Percentiles rank a stretch among this genome's conserved stretches.
phyloP scores from a whole-genome alignment of 92 coral and sea anemone genomes.

The Metridium senile region DNA sequence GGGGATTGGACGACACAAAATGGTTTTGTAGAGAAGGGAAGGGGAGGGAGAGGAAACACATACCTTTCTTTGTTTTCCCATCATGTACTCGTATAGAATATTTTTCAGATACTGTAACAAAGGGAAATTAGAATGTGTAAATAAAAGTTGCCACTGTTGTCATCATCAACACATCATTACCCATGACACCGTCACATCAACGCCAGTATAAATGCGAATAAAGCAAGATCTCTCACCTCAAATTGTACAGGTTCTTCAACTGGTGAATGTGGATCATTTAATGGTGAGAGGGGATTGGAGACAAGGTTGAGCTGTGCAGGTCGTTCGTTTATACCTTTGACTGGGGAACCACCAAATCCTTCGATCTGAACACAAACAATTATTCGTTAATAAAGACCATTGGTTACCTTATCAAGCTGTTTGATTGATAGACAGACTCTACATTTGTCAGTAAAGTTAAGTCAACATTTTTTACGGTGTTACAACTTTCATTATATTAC shows the following conservation, averaged over 20 bases:
- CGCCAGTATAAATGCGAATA: too few relatives aligned
- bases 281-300: conserved; percentile 84
- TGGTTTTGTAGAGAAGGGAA: neutral
- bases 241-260: conserved; percentile 88
- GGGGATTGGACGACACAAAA: neutral
- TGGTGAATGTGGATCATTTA: conserved; percentile 67
- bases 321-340: conserved; percentile 62
- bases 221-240: conserved; percentile 85
- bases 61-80: conserved; percentile 95
- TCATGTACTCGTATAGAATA: conserved; percentile 96
- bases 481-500: too few relatives aligned
- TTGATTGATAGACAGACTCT: too few relatives aligned
- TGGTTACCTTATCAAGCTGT: too few relatives aligned
- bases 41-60: neutral
- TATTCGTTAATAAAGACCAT: too few relatives aligned
- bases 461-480: too few relatives aligned
- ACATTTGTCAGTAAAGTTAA: too few relatives aligned
- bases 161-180: neutral
- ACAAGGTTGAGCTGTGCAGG: conserved; percentile 86
- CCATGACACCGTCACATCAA: too few relatives aligned
- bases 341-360: conserved; percentile 75
- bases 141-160: neutral
- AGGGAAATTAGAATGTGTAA: neutral
- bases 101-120: conserved; percentile 86
- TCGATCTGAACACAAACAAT: conserved; percentile 59